Evolutionary conservation across 2,888 invertebrate species (phyloP).

Genomic region (Camponotus fellah): DNA sequence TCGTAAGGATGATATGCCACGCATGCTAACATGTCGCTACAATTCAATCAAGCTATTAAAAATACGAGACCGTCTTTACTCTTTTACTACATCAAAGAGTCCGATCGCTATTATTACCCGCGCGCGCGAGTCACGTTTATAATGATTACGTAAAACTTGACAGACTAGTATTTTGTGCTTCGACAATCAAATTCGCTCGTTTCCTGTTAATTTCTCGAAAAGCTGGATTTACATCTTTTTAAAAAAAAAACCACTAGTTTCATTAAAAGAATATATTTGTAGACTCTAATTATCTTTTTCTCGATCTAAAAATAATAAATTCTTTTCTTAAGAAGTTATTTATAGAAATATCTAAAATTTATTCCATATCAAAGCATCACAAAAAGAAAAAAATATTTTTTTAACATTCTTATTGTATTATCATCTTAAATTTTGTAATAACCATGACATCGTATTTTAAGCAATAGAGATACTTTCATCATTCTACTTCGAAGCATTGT

Average conservation of each 20-base stretch:
- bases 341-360: constrained; percentile 1
- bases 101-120: constrained; percentile 34
- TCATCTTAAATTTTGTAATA: background rate
- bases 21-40: constrained; percentile 48
- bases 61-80: constrained; percentile 26
- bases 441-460: background rate
- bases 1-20: constrained; percentile 36
- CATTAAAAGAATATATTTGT: constrained; percentile 1
- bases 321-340: background rate
- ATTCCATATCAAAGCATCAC: background rate
- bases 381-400: background rate
- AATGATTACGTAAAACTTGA: constrained; percentile 53
- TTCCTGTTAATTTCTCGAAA: constrained; percentile 22
- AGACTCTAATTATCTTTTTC: background rate
- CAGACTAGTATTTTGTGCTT: background rate
- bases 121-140: constrained; percentile 23
- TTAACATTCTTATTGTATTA: background rate
- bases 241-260: background rate
- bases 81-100: constrained; percentile 18
- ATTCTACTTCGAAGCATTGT: background rate
- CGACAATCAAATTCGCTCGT: background rate
- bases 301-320: background rate
- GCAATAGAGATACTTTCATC: background rate
- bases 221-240: background rate
- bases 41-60: constrained; percentile 59